Conservation (phyloP, 1,140 invertebrate species). For the Micrasema longulum region DNA sequence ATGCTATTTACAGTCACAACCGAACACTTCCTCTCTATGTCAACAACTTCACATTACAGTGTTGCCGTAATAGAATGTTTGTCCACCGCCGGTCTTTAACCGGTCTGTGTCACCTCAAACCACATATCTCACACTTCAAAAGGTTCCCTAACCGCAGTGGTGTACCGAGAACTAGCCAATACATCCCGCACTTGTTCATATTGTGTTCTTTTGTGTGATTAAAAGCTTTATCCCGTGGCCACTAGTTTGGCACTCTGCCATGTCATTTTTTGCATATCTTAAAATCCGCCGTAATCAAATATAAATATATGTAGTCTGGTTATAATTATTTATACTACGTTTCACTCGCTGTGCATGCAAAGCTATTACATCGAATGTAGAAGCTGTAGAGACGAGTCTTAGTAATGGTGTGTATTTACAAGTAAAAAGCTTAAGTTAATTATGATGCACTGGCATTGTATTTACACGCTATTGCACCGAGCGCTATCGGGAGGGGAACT, state of each 20-base stretch:
- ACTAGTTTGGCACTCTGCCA: conserved; percentile 2
- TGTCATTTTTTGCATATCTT: neutral
- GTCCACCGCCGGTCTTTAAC: conserved; percentile 2
- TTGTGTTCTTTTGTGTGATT: neutral
- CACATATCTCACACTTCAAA: conserved; percentile 2
- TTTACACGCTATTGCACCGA: conserved; percentile 25
- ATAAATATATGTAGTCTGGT: too few species aligned
- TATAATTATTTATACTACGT: too few species aligned
- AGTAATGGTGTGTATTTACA: too few species aligned
- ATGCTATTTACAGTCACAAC: too few species aligned
- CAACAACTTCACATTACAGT: conserved; percentile 13
- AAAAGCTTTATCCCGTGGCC: neutral
- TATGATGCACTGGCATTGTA: conserved; percentile 12
- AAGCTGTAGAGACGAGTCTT: too few species aligned
- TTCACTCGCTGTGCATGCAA: too few species aligned
- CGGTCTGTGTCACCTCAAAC: neutral
- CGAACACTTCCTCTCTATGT: conserved; percentile 15
- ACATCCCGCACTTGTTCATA: neutral
- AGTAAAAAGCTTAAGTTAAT: too few species aligned
- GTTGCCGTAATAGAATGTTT: neutral
- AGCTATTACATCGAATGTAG: too few species aligned
- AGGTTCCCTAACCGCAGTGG: neutral
- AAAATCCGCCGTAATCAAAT: too few species aligned
- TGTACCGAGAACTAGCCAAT: neutral
- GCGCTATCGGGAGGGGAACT: neutral